Evolutionary conservation across 2,888 invertebrate genomes (phyloP), one percentile per base, ranked within the genome.

Genomic region (Carcina quercana): DNA sequence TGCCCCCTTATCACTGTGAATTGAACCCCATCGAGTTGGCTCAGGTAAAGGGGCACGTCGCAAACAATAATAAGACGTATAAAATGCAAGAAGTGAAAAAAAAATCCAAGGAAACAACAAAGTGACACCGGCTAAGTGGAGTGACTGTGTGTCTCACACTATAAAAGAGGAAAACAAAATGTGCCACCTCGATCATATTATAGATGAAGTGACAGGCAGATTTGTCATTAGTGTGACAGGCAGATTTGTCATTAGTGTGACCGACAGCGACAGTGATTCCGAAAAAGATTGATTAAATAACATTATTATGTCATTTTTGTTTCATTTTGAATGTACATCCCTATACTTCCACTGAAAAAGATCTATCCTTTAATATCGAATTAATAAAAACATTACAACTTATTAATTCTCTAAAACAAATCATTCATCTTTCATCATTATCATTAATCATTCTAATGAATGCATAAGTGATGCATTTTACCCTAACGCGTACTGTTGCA

Each of bases 21-120:
- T 13, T 42, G 1, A 42, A 42, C 12, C 42, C 37, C 1, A 39
- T 37, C 5, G 38, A 42, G 13, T n/a, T 38, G 39, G 35, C 39
- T 19, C 28, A 37, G 5, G 21, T 37, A 12, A 37, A 37, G 10
- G 21, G 20, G 2, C 10, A 29, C 14, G 28, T 32, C 2, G 29
- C 20, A 1, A 20, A 17, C 15, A 22, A 32, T 4, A 37, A 32
- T 12, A 35, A 30, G 10, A 27, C 27, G 1, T 35, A 27, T 13
- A 35, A 35, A 26, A 30, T 30, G 21, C 17, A 25, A 8, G 25
- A 31, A 25, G 6, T 31, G 5, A 25, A 17, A 12, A 15, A 5
- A 8, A 10, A 25, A 2, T 7, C 19, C 5, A 11, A 24, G 19
- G 25, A 31, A 25, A 13, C 4, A 13, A 5, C 1, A 15, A 13